phyloP scores from a whole-genome alignment of 2,113 vertebrate species.

The Pao palembangensis region DNA sequence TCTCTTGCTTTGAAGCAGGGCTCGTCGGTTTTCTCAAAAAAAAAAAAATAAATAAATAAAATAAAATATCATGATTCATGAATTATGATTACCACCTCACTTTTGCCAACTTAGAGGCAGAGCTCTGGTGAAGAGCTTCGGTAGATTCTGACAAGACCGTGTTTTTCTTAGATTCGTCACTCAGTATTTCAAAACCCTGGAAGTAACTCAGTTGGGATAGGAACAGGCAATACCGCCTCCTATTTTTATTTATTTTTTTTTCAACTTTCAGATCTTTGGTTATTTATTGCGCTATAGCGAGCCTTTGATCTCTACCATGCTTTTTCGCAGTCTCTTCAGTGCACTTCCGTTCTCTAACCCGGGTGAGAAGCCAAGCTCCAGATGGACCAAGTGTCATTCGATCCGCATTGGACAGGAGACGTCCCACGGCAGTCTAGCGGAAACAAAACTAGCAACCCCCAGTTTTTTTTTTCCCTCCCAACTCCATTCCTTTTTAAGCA shows the following conservation, averaged over 20 bases:
- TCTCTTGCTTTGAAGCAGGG: not conserved
- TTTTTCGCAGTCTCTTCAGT: too few relatives aligned
- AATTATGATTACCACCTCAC: not conserved
- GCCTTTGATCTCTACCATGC: not conserved
- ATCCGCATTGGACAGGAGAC: too few relatives aligned
- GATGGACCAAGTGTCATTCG: too few relatives aligned
- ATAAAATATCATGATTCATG: too few relatives aligned
- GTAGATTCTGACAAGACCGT: not conserved
- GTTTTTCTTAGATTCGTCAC: not conserved
- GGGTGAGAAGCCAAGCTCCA: too few relatives aligned
- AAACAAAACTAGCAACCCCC: not conserved
- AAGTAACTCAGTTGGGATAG: not conserved
- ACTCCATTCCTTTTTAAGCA: too few relatives aligned
- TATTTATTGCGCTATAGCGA: not conserved
- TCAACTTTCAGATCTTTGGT: not conserved
- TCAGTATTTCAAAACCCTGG: constrained; percentile 7
- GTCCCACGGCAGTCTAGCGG: too few relatives aligned
- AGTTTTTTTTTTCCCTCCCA: too few relatives aligned
- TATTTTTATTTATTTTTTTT: not conserved
- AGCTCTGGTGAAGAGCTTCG: constrained; percentile 2
- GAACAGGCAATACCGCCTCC: constrained; percentile 1
- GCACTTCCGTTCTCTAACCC: too few relatives aligned
- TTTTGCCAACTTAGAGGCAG: not conserved
- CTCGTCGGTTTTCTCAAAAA: not conserved
- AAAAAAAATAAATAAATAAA: too few relatives aligned